Evolutionary conservation across 2,888 invertebrate genomes (phyloP).

Genomic region (Apamea sordens): DNA sequence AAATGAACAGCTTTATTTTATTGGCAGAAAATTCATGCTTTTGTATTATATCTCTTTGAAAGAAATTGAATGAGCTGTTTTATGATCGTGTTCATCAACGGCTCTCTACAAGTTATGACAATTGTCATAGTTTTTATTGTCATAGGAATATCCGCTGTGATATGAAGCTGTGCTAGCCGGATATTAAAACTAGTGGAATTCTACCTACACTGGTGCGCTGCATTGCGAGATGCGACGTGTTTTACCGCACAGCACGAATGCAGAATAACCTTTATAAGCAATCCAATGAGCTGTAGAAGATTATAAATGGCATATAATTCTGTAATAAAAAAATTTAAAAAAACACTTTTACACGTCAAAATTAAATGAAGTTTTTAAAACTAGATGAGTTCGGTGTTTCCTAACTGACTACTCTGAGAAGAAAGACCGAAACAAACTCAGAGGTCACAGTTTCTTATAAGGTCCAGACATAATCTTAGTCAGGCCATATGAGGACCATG

Average conservation of each 20-base stretch:
- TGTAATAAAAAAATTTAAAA: too few species aligned
- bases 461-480: too few species aligned
- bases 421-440: too few species aligned
- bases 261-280: not conserved
- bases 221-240: not conserved
- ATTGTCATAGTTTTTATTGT: conserved; percentile 14
- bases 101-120: conserved; percentile 19
- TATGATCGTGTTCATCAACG: conserved; percentile 11
- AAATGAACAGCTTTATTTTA: conserved; percentile 42
- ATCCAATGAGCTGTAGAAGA: not conserved
- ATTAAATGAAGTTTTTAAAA: not conserved
- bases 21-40: conserved; percentile 18
- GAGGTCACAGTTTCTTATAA: too few species aligned
- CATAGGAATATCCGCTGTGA: conserved; percentile 2
- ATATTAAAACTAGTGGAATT: conserved; percentile 31
- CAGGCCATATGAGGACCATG: too few species aligned
- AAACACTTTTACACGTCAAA: not conserved
- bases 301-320: too few species aligned
- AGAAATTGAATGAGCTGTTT: conserved; percentile 12
- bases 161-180: not conserved
- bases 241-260: not conserved
- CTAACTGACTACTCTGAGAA: not conserved
- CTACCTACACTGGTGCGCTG: not conserved
- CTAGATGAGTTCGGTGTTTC: not conserved
- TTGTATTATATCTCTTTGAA: not conserved